Conservation (phyloP, 2,113 vertebrate species). For the Parus major region DNA sequence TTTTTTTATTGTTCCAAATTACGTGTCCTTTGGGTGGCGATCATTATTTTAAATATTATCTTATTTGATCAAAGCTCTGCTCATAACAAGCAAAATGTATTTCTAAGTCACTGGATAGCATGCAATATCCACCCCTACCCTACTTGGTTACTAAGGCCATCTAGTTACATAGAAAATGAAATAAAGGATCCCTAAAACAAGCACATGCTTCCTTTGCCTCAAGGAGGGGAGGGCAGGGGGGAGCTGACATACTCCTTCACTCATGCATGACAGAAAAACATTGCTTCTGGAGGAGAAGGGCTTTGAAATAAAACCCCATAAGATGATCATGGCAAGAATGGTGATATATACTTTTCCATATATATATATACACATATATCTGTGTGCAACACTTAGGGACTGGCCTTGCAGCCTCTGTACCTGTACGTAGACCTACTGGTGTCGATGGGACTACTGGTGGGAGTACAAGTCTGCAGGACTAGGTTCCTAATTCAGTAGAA, state of each 20-base stretch:
- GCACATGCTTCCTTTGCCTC: slow-evolving; percentile 48
- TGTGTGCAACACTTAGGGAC: slow-evolving; percentile 35
- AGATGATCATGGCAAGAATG: slow-evolving; percentile 46
- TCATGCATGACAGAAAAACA: slow-evolving; percentile 31
- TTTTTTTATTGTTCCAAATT: slow-evolving; percentile 57
- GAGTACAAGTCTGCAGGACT: slow-evolving; percentile 28
- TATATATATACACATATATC: not conserved
- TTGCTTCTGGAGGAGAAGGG: slow-evolving; percentile 10
- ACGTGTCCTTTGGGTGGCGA: slow-evolving; percentile 24
- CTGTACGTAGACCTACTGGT: not conserved
- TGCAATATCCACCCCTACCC: slow-evolving; percentile 46
- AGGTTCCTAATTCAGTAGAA: slow-evolving; percentile 38
- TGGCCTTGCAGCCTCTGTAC: slow-evolving; percentile 29
- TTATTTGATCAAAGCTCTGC: slow-evolving; percentile 10
- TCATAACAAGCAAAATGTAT: slow-evolving; percentile 27
- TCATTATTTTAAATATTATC: slow-evolving; percentile 16
- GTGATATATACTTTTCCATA: not conserved
- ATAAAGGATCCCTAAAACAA: slow-evolving; percentile 40
- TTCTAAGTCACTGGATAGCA: slow-evolving; percentile 46
- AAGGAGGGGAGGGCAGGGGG: slow-evolving; percentile 4
- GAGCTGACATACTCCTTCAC: slow-evolving; percentile 3
- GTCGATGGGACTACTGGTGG: not conserved
- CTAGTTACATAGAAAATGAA: slow-evolving; percentile 8
- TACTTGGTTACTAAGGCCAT: slow-evolving; percentile 7
- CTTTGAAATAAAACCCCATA: slow-evolving; percentile 19